A percentile compares a stretch with the other conserved stretches of the same genome.
phyloP scores from a whole-genome alignment of 2,797 vertebrate genomes.

The Myotis pilosus region DNA sequence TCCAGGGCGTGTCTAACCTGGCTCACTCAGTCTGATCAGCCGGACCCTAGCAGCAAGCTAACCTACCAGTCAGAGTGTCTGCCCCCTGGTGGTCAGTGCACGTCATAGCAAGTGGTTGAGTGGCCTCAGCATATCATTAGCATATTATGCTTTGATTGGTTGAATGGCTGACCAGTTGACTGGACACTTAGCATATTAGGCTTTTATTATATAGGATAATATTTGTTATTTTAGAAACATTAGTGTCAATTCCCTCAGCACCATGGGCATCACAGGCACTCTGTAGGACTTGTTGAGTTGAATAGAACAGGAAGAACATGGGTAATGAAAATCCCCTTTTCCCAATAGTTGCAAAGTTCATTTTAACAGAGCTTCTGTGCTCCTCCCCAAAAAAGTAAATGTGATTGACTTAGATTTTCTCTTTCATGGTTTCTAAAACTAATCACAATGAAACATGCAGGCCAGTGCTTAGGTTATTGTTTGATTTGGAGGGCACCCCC shows the following conservation, averaged over 20 bases:
- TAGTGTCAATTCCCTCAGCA: background rate
- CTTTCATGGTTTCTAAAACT: background rate
- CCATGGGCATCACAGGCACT: background rate
- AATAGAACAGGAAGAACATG: background rate
- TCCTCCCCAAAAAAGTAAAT: background rate
- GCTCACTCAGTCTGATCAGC: no score
- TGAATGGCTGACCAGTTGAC: no score
- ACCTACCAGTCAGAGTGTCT: no score
- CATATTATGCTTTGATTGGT: no score
- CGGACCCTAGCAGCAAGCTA: no score
- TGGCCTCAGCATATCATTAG: no score
- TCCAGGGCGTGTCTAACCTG: no score
- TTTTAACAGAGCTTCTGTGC: conserved; percentile 22
- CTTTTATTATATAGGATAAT: background rate
- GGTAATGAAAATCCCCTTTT: background rate
- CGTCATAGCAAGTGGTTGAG: no score
- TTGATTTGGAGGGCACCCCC: background rate
- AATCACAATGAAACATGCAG: background rate
- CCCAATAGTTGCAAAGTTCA: background rate
- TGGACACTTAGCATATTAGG: no score
- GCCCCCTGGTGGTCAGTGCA: no score
- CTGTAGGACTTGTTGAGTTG: background rate
- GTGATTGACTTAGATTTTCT: background rate
- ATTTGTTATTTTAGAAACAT: conserved; percentile 26
- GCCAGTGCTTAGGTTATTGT: background rate